Base-by-base conservation (phyloP, 1,140 invertebrate species). In the Drosophila repleta region DNA sequence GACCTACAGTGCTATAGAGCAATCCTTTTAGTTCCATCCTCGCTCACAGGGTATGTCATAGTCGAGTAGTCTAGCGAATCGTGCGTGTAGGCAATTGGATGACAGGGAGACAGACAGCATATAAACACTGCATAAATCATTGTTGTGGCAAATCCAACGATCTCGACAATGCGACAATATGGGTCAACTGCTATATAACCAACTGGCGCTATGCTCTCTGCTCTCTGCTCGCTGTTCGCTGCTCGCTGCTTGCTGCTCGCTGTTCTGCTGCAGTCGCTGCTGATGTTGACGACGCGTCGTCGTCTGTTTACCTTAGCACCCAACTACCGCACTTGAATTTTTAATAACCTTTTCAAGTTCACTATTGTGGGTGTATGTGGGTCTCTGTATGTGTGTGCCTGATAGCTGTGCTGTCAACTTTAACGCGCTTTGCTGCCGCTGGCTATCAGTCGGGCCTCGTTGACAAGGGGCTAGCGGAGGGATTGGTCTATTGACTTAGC, bases 291-390 rank as follows among this genome's bases (percentile, higher is more conserved):
- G 24, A 11, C n/a, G 56, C 48, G 18, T 20, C 45, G 52, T 57
- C 41, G 61, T 57, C 46, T 87, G 74, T 87, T 87, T 87, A 77
- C 78, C 70, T 87, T 87, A 81, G 71, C 82, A 70, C 73, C 78
- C 67, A 77, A 77, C 82, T 78, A 67, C 82, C 77, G 77, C 82
- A 87, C 82, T 88, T 87, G 78, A 87, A 87, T 78, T 78, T 76
- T 76, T 79, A 76, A 88, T 87, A 82, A 87, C 70, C 78, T 79
- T 69, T 81, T 88, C 82, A 87, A 87, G 82, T 87, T 87, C 82
- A 87, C 83, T 82, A 78, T 56, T 26, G n/a, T 17, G 48, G 1
- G 13, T 48, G 29, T 43, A n/a, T n/a, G 17, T 41, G 29, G 57
- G 43, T 48, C 18, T 82, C 53, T 79, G 29, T 57, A 37, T 55